phyloP scores from a whole-genome alignment of 2,888 invertebrate genomes.

The Rhamphomyia laevipes region DNA sequence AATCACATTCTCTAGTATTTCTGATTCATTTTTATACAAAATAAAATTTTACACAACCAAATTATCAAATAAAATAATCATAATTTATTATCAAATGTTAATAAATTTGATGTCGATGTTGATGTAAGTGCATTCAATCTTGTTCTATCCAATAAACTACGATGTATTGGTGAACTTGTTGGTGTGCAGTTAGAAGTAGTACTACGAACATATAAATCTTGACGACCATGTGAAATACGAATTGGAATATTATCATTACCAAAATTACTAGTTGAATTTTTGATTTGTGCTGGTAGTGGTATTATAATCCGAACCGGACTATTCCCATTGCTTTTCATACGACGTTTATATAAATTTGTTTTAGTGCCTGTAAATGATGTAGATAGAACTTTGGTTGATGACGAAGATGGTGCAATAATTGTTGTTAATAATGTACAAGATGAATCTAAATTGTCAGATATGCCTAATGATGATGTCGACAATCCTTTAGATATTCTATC shows the following conservation, averaged over 20 bases:
- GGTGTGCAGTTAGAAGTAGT: not conserved
- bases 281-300: not conserved
- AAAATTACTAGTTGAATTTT: not conserved
- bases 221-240: not conserved
- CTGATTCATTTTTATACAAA: not conserved
- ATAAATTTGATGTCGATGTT: constrained; percentile 5
- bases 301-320: not conserved
- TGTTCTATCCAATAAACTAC: constrained; percentile 11
- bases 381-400: not conserved
- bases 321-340: not conserved
- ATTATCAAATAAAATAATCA: constrained; percentile 12
- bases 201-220: not conserved
- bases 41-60: constrained; percentile 6
- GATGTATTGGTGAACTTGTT: not conserved
- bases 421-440: not conserved
- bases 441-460: not conserved
- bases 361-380: not conserved
- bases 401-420: not conserved
- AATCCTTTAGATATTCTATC: constrained; percentile 6
- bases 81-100: constrained; percentile 13
- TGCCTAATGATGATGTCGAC: constrained; percentile 6
- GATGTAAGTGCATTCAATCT: constrained; percentile 10
- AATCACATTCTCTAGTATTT: too few species aligned
- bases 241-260: not conserved
- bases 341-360: not conserved